These are phyloP conservation scores for Parotia lawesii DNA, from an alignment of 2,113 vertebrate genomes.

Conservation along the genomic window DNA sequence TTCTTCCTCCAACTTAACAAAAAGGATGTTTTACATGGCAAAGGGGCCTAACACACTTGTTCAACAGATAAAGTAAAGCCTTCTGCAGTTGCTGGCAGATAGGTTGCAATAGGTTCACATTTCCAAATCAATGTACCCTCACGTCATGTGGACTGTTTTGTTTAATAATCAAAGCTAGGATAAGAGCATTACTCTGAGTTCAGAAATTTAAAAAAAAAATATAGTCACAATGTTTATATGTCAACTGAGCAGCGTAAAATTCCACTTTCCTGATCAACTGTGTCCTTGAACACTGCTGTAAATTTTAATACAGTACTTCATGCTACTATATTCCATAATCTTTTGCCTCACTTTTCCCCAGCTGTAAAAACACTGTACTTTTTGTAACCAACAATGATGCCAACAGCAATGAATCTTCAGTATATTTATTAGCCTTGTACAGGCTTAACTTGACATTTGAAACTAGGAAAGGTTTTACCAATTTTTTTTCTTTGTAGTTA, in stretches of 20 bases:
- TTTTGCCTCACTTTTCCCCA: not conserved
- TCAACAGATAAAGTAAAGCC: not conserved
- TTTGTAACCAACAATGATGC: not conserved
- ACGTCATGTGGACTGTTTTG: not conserved
- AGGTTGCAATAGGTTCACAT: not conserved
- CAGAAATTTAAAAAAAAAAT: not conserved
- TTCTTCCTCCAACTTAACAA: not conserved
- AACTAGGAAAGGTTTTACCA: conserved; percentile 45
- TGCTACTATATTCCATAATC: not conserved
- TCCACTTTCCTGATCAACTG: not conserved
- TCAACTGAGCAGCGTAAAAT: not conserved
- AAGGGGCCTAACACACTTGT: not conserved
- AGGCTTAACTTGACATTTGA: conserved; percentile 62
- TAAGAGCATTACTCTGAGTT: not conserved
- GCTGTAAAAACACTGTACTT: not conserved
- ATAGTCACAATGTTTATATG: not conserved
- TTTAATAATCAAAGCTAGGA: not conserved
- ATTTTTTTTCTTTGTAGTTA: conserved; percentile 61
- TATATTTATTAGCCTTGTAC: conserved; percentile 8
- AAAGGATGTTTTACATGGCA: not conserved
- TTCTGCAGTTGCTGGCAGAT: not conserved
- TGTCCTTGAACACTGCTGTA: not conserved
- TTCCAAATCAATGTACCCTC: not conserved
- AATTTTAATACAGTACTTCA: not conserved
- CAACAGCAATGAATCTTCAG: conserved; percentile 20